phyloP scores from a whole-genome alignment of 1,140 invertebrate genomes.

The Latrodectus geometricus region DNA sequence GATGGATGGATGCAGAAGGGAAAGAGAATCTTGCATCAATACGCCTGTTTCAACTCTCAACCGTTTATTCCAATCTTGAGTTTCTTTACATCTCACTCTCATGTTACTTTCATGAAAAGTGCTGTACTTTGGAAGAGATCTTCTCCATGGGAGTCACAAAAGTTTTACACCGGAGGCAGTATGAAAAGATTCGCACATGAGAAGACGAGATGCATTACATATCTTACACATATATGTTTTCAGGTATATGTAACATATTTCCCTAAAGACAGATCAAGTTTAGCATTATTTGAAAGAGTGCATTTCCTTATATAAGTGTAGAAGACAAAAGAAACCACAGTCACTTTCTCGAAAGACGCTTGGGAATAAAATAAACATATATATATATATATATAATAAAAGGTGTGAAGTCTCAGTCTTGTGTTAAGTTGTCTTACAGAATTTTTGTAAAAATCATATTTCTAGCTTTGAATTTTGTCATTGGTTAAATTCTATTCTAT shows the following conservation, averaged over 20 bases:
- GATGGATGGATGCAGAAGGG: neutral
- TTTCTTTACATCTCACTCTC: neutral
- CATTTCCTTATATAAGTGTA: neutral
- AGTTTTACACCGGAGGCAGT: neutral
- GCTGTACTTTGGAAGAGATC: neutral
- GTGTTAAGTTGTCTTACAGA: too few species aligned
- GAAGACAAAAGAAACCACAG: neutral
- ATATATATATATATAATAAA: too few species aligned
- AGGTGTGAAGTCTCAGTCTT: neutral
- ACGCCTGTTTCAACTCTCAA: neutral
- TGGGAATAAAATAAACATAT: neutral
- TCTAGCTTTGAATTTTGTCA: too few species aligned
- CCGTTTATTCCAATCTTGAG: neutral
- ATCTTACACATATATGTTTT: neutral
- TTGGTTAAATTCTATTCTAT: too few species aligned
- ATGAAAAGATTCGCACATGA: neutral
- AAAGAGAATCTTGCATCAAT: neutral
- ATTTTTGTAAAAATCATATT: too few species aligned
- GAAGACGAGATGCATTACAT: neutral
- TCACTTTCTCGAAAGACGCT: neutral
- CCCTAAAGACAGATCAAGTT: neutral
- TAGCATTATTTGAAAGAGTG: neutral
- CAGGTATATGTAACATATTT: neutral
- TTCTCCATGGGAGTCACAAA: neutral
- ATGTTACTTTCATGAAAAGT: neutral